Conservation (phyloP, 1,140 invertebrate species). For the Nasonia vitripennis region DNA sequence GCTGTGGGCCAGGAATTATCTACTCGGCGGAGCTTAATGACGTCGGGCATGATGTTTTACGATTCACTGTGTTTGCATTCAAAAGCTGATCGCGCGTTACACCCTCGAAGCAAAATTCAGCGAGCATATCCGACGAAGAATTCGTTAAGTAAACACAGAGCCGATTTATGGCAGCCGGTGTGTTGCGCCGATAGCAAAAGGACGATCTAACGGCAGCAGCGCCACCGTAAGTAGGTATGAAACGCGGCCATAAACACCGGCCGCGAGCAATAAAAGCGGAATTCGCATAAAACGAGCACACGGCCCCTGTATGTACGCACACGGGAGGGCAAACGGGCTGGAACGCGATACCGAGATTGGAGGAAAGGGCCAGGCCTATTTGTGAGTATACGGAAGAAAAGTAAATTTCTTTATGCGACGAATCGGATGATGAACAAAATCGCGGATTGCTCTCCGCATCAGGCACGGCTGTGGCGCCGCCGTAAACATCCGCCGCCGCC, state of each 20-base stretch:
- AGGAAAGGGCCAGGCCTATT: not conserved
- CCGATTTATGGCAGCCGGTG: not conserved
- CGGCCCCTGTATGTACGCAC: not conserved
- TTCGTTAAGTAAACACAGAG: not conserved
- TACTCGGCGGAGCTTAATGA: too few relatives aligned
- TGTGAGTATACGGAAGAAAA: too few relatives aligned
- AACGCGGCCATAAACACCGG: slow-evolving; percentile 50
- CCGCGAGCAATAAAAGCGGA: slow-evolving; percentile 55
- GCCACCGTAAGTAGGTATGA: slow-evolving; percentile 46
- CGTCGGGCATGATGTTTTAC: too few relatives aligned
- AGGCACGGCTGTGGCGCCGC: too few relatives aligned
- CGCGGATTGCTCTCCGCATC: too few relatives aligned
- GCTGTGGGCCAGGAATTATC: too few relatives aligned
- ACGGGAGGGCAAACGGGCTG: not conserved
- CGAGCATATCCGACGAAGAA: not conserved
- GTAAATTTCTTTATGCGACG: too few relatives aligned
- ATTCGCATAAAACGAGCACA: slow-evolving; percentile 55
- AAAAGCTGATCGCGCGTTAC: too few relatives aligned
- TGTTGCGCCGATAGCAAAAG: not conserved
- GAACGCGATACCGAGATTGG: slow-evolving; percentile 37
- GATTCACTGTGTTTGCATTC: too few relatives aligned
- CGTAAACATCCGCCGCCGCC: too few relatives aligned
- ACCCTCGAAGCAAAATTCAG: not conserved
- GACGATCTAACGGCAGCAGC: not conserved
- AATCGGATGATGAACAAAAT: too few relatives aligned